A percentile compares a stretch with the other conserved stretches of the same genome.
These are phyloP conservation scores for Danio tinwini DNA, from an alignment of 2,797 vertebrate genomes.

Conservation along the genomic window DNA sequence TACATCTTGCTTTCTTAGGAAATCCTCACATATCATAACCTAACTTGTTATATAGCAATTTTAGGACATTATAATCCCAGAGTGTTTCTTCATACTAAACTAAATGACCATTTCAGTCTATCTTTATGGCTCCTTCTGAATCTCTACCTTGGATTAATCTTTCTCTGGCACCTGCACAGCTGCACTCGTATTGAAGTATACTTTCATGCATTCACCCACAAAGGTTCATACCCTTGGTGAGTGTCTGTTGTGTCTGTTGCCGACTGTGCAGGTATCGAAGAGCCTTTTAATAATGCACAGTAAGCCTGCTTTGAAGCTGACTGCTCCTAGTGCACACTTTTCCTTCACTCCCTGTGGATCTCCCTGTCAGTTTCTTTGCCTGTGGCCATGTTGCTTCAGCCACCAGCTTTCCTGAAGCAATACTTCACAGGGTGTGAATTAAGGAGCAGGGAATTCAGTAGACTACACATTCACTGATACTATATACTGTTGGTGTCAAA, in stretches of 20 bases:
- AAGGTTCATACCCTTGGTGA: too few species aligned
- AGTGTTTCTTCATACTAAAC: neutral
- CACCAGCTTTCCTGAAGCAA: constrained; percentile 44
- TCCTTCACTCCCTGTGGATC: constrained; percentile 59
- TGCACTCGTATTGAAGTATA: too few species aligned
- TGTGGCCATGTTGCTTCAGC: constrained; percentile 55
- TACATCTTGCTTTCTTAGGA: too few species aligned
- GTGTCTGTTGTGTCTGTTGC: too few species aligned
- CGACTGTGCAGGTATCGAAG: too few species aligned
- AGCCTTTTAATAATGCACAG: constrained; percentile 68
- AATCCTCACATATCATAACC: too few species aligned
- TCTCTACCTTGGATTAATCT: too few species aligned
- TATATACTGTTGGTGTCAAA: too few species aligned
- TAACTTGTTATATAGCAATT: neutral
- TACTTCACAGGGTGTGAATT: constrained; percentile 13
- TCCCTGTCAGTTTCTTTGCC: constrained; percentile 64
- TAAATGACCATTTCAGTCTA: constrained; percentile 11
- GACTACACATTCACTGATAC: neutral
- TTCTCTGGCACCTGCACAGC: too few species aligned
- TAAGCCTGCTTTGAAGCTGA: constrained; percentile 66
- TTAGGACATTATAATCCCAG: constrained; percentile 16
- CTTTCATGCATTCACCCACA: too few species aligned
- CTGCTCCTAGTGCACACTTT: constrained; percentile 58
- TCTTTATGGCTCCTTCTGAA: too few species aligned
- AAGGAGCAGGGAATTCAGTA: neutral